Conservation (phyloP, 2,797 vertebrate genomes). For the Salmo trutta region DNA sequence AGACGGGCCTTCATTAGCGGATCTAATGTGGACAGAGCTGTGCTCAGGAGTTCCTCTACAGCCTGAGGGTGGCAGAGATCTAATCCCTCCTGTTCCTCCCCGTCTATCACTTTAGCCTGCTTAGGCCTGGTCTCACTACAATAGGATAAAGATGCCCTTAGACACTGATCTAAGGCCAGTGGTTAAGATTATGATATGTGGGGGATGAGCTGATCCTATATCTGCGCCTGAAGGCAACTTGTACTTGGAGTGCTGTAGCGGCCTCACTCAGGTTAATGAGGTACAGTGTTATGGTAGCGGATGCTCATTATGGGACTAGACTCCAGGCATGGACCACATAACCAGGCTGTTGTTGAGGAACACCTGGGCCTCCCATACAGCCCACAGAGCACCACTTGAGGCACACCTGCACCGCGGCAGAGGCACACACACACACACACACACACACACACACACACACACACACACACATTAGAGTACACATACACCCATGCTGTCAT, state of each 20-base stretch:
- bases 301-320: conserved; percentile 6
- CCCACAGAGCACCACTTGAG: not conserved
- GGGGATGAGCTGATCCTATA: not conserved
- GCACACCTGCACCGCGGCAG: no score
- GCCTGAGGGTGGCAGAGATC: not conserved
- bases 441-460: no score
- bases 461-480: no score
- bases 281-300: not conserved
- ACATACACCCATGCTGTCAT: no score
- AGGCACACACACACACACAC: no score
- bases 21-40: not conserved
- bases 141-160: not conserved
- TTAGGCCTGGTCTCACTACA: not conserved
- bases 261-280: not conserved
- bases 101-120: not conserved
- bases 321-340: conserved; percentile 35
- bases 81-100: not conserved
- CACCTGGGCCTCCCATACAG: conserved; percentile 44
- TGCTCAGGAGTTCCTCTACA: not conserved
- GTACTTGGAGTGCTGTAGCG: not conserved
- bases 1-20: not conserved
- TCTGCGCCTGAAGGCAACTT: not conserved
- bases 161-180: not conserved
- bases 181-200: not conserved
- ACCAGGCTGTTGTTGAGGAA: conserved; percentile 37